Evolutionary conservation across 2,888 invertebrate genomes (phyloP), one percentile per base, ranked within the genome.

Genomic region (Polietes domitor): DNA sequence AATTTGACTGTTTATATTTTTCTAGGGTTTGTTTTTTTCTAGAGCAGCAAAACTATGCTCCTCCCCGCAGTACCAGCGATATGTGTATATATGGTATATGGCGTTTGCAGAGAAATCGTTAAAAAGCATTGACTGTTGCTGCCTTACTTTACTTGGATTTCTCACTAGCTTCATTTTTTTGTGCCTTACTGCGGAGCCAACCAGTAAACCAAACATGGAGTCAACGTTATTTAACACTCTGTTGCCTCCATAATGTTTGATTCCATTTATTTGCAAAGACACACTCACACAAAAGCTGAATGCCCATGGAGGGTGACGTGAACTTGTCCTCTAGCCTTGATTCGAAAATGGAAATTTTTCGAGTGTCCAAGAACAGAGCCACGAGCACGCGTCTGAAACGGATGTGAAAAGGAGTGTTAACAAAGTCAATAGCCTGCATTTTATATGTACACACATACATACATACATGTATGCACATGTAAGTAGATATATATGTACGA

Each of bases 171-270:
- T 78, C 74, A 53, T 28, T 75, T 79, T n/a, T 77, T 72, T 77
- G 63, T 37, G 82, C 75, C 75, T 82, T 75, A 72, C 78, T 75
- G 58, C 37, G 65, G 47, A 55, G 47, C 72, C 78, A 82, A 76
- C 82, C 78, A 82, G 82, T 37, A 82, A 82, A 76, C 82, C 82
- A 79, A 82, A 79, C 82, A 79, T 58, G 72, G 79, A 82, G 76
- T 79, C 71, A 73, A 79, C 75, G 76, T 82, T 82, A 82, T 82
- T 82, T 82, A 79, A 82, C 82, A 82, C 82, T 82, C 65, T 72
- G 82, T 73, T 82, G 79, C 82, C 75, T 79, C 75, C 47, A 79
- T 79, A 79, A 82, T 78, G 71, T 75, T 82, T 79, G 55, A 68
- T 72, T 71, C 53, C 78, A 72, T 79, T 79, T 79, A 43, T 77